Base-by-base conservation (phyloP, 64 coral and sea anemone genomes). In the Pocillopora verrucosa region DNA sequence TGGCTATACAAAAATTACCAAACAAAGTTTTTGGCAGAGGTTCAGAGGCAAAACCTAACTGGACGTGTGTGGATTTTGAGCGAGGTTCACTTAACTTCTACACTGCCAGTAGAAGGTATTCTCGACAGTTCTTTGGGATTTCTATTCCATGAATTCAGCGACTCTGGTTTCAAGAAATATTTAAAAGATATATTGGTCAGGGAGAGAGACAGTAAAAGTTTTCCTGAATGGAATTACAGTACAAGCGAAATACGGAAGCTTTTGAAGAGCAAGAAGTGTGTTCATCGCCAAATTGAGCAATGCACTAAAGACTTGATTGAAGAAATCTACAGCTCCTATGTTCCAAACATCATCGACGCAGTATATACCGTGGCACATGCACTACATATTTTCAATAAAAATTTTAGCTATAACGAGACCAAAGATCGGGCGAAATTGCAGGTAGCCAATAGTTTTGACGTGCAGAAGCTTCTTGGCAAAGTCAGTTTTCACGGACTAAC, bases 331-430 rank as follows among this genome's bases (percentile, higher is more conserved):
- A 79, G 80, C 19, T 87, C 91, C 4, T 86, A 88, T 34, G 69
- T 88, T 22, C 78, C 76, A 24, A 83, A 91, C 24, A 57, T 92
- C 3, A 91, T 92, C 24, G 87, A 92, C 36, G 90, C 94, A 16
- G 86, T 96, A 20, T 92, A 92, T 38, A 86, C 94, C 17, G 34
- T 92, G 17, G 94, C 94, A 13, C 64, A 96, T 77, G 90, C 90
- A 2, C 36, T 96, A 86, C 16, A 80, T 75, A 36, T 41, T 35
- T 89, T 58, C 58, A 61, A 34, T 92, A 65, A 35, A 84, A 60
- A 56, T 89, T 62, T 16, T 58, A 80, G 1, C 59, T 11, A 60
- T 60, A 60, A 60, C 14, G 59, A 60, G 59, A 60, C 9, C 59
- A 9, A 60, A 60, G 30, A 2, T 67, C 16, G 4, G 15, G 22